phyloP scores from a whole-genome alignment of 1,140 invertebrate species.

The Drosophila serrata region DNA sequence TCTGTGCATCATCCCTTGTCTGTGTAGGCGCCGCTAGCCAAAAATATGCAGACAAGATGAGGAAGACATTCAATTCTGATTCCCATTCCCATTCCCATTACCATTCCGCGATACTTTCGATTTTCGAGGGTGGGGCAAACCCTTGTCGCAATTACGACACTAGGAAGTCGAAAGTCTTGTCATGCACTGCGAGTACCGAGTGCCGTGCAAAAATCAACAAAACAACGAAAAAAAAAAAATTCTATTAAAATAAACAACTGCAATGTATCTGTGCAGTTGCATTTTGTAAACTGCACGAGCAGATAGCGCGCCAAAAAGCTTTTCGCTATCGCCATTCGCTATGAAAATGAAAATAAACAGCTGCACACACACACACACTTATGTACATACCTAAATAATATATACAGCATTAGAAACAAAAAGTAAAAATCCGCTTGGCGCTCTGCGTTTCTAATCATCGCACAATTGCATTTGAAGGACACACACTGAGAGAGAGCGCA shows the following conservation, averaged over 20 bases:
- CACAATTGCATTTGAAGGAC: constrained; percentile 85
- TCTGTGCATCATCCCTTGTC: constrained; percentile 16
- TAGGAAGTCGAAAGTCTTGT: constrained; percentile 62
- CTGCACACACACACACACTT: constrained; percentile 45
- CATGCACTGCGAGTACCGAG: constrained; percentile 29
- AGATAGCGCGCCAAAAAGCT: constrained; percentile 75
- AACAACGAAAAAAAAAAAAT: too few species aligned
- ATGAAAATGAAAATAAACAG: constrained; percentile 80
- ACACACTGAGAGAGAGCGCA: constrained; percentile 42
- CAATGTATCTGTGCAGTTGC: constrained; percentile 23
- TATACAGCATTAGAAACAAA: constrained; percentile 68
- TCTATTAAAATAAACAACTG: constrained; percentile 50
- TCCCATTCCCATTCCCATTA: constrained; percentile 7
- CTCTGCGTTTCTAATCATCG: constrained; percentile 81
- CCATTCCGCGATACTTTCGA: constrained; percentile 50
- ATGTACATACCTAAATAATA: too few species aligned
- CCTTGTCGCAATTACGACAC: constrained; percentile 46
- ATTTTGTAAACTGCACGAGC: constrained; percentile 12
- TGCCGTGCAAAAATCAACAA: constrained; percentile 37
- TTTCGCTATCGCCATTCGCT: constrained; percentile 73
- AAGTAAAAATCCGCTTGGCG: constrained; percentile 72
- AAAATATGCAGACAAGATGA: constrained; percentile 55
- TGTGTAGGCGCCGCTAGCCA: constrained; percentile 51
- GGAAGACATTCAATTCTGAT: constrained; percentile 29
- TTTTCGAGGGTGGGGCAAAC: constrained; percentile 36